Evolutionary conservation across 2,113 vertebrate species (phyloP), one percentile per base, ranked within the genome.

Genomic region (Cinclus mexicanus): DNA sequence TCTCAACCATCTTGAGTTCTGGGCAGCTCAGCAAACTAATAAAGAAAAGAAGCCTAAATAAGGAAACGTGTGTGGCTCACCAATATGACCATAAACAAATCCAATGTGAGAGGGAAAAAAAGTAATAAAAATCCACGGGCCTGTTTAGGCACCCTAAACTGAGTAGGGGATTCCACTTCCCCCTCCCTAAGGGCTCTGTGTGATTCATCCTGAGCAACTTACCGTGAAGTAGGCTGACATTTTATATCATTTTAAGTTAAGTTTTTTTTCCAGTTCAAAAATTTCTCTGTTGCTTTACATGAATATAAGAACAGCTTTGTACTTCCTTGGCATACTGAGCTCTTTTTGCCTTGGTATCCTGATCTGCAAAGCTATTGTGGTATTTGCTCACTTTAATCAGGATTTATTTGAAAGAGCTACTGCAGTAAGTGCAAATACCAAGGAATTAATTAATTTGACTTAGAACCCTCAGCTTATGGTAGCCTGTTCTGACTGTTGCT

Each of bases 31-130:
- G 44, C 13, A 86, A 83, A 64, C 31, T 89, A 89, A 91, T 25
- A 55, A 77, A 55, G 14, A 81, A 74, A 84, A 74, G 57, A 91
- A 83, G 10, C 33, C 64, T 90, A 92, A 94, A 86, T 81, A 86
- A 78, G 71, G 68, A 88, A 85, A 78, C 2, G 0, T 2, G 0
- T 29, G 12, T 42, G 10, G 8, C 35, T 94, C 68, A 67, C 56
- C 39, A 47, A 56, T 71, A 93, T 14, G 37, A 60, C 33, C 6
- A 2, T 37, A 78, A 89, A 59, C 9, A 83, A 84, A 93, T 71
- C 52, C 37, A 74, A 19, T 33, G 14, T 29, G 53, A 31, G 31
- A 37, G 37, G 37, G 20, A 2, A 14, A 55, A n/a, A 50, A 35
- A 46, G 21, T 9, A 33, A 20, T 8, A 63, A 75, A 80, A 80